These are phyloP conservation scores for Xenopus petersii DNA, from an alignment of 2,797 vertebrate species.

Conservation along the genomic window DNA sequence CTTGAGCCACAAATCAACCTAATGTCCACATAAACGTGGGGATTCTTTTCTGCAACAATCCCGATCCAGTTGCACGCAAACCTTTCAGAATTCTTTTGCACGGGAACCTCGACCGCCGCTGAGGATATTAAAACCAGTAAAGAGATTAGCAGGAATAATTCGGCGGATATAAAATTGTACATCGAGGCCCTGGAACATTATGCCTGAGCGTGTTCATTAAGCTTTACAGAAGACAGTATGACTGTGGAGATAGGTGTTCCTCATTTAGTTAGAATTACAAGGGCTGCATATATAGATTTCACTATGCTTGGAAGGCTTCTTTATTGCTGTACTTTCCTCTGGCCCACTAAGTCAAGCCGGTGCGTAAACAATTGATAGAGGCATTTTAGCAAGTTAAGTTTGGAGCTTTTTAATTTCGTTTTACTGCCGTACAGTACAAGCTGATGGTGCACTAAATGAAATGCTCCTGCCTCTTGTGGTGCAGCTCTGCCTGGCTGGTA, in stretches of 20 bases:
- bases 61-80: constrained; percentile 1
- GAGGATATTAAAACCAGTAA: constrained; percentile 27
- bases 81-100: not conserved
- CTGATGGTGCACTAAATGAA: constrained; percentile 42
- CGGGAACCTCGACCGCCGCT: not conserved
- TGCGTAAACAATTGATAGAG: constrained; percentile 31
- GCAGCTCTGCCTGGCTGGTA: constrained; percentile 15
- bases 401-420: constrained; percentile 35
- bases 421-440: constrained; percentile 22
- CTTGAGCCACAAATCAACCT: constrained; percentile 7
- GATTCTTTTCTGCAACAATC: not conserved
- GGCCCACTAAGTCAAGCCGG: constrained; percentile 15
- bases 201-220: constrained; percentile 22
- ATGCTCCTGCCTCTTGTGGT: constrained; percentile 7
- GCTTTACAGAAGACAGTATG: constrained; percentile 26
- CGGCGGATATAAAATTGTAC: not conserved
- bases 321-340: constrained; percentile 31
- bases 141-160: constrained; percentile 30
- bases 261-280: constrained; percentile 36
- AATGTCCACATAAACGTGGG: constrained; percentile 1
- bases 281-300: constrained; percentile 13
- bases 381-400: constrained; percentile 27
- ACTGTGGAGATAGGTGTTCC: constrained; percentile 1
- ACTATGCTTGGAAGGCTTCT: constrained; percentile 30
- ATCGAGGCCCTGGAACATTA: constrained; percentile 7